A percentile compares a stretch with the other conserved stretches of the same genome.
Conservation (phyloP, 2,888 invertebrate species). For the Drosophila anceps region DNA sequence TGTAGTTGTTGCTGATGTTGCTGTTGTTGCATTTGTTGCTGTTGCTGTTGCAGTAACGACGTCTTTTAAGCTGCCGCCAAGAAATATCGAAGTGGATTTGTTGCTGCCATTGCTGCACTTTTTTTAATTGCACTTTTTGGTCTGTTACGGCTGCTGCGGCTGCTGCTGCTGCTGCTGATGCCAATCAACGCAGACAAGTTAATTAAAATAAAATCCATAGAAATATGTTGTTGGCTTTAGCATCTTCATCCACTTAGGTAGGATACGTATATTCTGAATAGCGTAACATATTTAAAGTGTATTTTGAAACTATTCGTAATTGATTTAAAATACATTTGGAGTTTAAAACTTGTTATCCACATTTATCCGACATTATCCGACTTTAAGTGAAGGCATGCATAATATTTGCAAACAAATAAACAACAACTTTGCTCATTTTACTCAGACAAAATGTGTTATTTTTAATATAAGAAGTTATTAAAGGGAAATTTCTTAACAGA, state of each 20-base stretch:
- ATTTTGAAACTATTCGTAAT: slow-evolving; percentile 2
- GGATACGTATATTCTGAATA: slow-evolving; percentile 20
- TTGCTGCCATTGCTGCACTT: slow-evolving; percentile 48
- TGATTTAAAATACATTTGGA: slow-evolving; percentile 31
- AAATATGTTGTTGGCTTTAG: neutral
- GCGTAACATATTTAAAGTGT: slow-evolving; percentile 7
- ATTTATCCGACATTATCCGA: slow-evolving; percentile 37
- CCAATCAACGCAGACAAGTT: slow-evolving; percentile 72
- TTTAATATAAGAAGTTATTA: slow-evolving; percentile 12
- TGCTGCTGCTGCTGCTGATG: slow-evolving; percentile 49
- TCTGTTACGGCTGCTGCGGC: slow-evolving; percentile 25
- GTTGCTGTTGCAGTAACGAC: slow-evolving; percentile 11
- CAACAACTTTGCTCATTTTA: neutral
- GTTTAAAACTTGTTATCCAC: slow-evolving; percentile 30
- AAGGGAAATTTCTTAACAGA: slow-evolving; percentile 20
- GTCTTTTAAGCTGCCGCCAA: slow-evolving; percentile 68
- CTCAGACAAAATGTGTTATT: slow-evolving; percentile 9
- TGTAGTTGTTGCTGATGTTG: slow-evolving; percentile 10
- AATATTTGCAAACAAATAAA: slow-evolving; percentile 9
- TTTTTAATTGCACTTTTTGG: slow-evolving; percentile 68
- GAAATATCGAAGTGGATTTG: slow-evolving; percentile 56
- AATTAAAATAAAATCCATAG: slow-evolving; percentile 62
- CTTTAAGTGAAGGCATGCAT: slow-evolving; percentile 12
- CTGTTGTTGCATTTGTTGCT: slow-evolving; percentile 1
- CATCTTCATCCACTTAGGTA: neutral